Base-by-base conservation (phyloP, 2,797 vertebrate genomes). In the Enteromius fasciolatus region DNA sequence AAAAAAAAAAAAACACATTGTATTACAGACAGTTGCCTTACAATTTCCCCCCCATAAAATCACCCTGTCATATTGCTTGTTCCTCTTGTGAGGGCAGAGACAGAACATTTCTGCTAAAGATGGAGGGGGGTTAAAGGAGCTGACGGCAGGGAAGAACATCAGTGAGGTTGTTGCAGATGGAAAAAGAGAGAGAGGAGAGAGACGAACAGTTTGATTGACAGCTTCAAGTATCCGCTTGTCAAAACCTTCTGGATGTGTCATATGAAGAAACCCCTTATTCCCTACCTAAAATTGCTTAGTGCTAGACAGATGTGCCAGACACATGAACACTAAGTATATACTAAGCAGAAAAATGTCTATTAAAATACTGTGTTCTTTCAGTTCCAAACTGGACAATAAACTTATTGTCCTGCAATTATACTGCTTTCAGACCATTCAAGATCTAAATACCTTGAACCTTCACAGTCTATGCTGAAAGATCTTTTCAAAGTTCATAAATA, bases 91-190 rank as follows among this genome's bases (percentile, higher is more conserved):
- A 76, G 81, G 64, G 50, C 73, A 76, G 52, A 59, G 73, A 82
- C 81, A 82, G 81, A 82, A 82, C 81, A 82, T 82, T 52, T 61
- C 64, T 33, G 73, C 81, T 76, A 76, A 82, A 76, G 73, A 82
- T 68, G 39, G 72, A 59, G 63, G 80, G 63, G 73, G 63, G 73
- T 76, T 82, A 76, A 76, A 82, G 80, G 72, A 74, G 46, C 46
- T 75, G 46, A 36, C 10, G 15, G 59, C 41, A 28, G 44, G 41
- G 72, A 61, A 17, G n/a, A 73, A 76, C 50, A 76, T 76, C 73
- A 82, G 61, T 59, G 81, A 59, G 36, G 63, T 23, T 25, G 3
- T 46, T 76, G 31, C 36, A 15, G 33, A 66, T 66, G 33, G 15
- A 52, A 54, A 39, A 25, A 54, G 61, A 67, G 67, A 68, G n/a